These are phyloP conservation scores for Amblyopsis rosae DNA, from an alignment of 2,113 vertebrate species.

Conservation along the genomic window DNA sequence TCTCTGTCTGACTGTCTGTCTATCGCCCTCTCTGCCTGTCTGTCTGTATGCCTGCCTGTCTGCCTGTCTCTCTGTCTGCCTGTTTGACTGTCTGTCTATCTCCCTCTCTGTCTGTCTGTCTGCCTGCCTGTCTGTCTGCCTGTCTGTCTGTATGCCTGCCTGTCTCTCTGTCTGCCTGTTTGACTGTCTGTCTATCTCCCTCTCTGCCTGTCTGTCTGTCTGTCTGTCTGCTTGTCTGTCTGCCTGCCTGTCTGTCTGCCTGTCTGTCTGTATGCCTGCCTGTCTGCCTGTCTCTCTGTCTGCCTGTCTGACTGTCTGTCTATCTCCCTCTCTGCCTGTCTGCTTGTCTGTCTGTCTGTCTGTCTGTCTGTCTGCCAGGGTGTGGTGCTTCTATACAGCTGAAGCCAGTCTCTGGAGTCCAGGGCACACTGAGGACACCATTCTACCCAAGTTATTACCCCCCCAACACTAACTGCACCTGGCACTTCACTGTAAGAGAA, in stretches of 20 bases:
- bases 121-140: not conserved
- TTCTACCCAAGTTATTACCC: conserved; percentile 94
- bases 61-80: not conserved
- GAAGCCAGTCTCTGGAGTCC: conserved; percentile 66
- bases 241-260: not conserved
- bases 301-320: not conserved
- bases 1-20: not conserved
- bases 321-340: not conserved
- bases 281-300: not conserved
- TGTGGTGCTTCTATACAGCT: conserved; percentile 81
- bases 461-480: conserved; percentile 87
- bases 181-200: conserved; percentile 75
- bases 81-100: not conserved
- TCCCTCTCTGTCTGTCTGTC: not conserved
- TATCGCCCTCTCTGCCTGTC: not conserved
- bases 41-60: not conserved
- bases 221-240: not conserved
- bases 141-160: conserved; percentile 30
- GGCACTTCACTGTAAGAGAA: conserved; percentile 85
- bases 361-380: conserved; percentile 63
- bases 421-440: conserved; percentile 84
- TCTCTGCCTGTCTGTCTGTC: too few species aligned
- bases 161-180: too few species aligned
- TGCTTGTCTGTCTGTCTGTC: not conserved
- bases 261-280: not conserved